Conservation (phyloP, 2,797 vertebrate species). For the Kryptolebias ocellatus region DNA sequence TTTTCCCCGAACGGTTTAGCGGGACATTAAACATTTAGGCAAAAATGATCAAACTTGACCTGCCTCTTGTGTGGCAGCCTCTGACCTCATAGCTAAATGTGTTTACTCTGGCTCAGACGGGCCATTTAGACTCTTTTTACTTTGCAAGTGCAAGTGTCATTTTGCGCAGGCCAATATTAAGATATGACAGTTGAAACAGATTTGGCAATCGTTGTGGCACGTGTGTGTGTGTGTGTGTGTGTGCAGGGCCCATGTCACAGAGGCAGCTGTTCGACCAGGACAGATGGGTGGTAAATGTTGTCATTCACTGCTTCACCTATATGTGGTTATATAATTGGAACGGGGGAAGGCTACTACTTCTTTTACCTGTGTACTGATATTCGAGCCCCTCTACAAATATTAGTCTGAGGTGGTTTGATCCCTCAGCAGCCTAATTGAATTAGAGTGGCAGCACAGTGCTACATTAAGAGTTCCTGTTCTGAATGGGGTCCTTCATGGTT, state of each 20-base stretch:
- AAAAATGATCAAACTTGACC: slow-evolving; percentile 95
- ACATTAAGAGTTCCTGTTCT: slow-evolving; percentile 66
- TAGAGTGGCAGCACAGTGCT: slow-evolving; percentile 71
- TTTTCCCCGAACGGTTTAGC: slow-evolving; percentile 91
- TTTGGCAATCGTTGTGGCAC: slow-evolving; percentile 52
- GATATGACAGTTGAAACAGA: slow-evolving; percentile 81
- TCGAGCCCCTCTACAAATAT: slow-evolving; percentile 78
- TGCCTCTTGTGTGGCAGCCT: slow-evolving; percentile 89
- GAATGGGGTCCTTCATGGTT: slow-evolving; percentile 54
- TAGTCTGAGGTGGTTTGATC: slow-evolving; percentile 73
- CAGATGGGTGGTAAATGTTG: slow-evolving; percentile 75
- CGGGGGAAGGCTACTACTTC: slow-evolving; percentile 39
- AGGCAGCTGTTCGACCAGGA: slow-evolving; percentile 52
- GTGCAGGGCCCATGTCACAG: slow-evolving; percentile 38
- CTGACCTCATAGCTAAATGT: slow-evolving; percentile 96
- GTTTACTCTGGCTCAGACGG: slow-evolving; percentile 92
- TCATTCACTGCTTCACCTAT: slow-evolving; percentile 69
- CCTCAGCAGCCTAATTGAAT: slow-evolving; percentile 74
- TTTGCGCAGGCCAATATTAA: slow-evolving; percentile 83
- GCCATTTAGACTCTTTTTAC: slow-evolving; percentile 82
- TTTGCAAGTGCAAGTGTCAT: slow-evolving; percentile 82
- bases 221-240: slow-evolving; percentile 5
- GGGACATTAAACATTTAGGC: slow-evolving; percentile 96
- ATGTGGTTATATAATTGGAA: slow-evolving; percentile 74
- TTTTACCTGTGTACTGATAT: slow-evolving; percentile 74